phyloP scores from a whole-genome alignment of 2,888 invertebrate genomes.

The Sclerodermus sp. region DNA sequence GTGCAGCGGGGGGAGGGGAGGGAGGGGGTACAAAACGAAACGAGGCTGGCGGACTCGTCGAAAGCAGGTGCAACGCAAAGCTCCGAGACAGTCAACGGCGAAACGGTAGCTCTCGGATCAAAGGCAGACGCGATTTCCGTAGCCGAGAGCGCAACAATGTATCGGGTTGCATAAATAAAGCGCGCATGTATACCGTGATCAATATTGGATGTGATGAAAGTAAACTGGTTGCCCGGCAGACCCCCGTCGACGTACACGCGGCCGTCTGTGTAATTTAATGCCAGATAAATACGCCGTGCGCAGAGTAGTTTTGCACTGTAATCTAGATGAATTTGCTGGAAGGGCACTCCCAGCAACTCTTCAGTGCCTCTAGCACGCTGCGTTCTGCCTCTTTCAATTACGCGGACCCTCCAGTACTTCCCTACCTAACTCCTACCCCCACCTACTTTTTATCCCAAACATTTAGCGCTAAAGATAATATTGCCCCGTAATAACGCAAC shows the following conservation, averaged over 20 bases:
- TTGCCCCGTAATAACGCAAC: too few species aligned
- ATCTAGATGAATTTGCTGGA: slow-evolving; percentile 49
- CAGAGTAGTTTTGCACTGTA: slow-evolving; percentile 30
- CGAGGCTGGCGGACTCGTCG: neutral
- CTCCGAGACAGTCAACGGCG: slow-evolving; percentile 14
- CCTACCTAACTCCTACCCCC: neutral
- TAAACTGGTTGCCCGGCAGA: slow-evolving; percentile 41
- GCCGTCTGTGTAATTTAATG: slow-evolving; percentile 52
- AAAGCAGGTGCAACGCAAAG: slow-evolving; percentile 16
- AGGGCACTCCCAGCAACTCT: slow-evolving; percentile 28
- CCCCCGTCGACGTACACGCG: slow-evolving; percentile 37
- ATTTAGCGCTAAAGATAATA: too few species aligned
- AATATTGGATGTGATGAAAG: slow-evolving; percentile 54
- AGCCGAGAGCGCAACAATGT: neutral
- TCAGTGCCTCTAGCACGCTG: neutral
- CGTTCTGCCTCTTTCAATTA: slow-evolving; percentile 7
- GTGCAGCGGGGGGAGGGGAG: too few species aligned
- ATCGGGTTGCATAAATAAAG: slow-evolving; percentile 44
- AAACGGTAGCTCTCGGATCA: slow-evolving; percentile 15
- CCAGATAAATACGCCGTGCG: slow-evolving; percentile 47
- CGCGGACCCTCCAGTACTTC: neutral
- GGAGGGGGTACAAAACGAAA: too few species aligned
- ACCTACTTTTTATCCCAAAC: neutral
- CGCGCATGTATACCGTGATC: slow-evolving; percentile 40
- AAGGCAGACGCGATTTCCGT: slow-evolving; percentile 16